These are phyloP conservation scores for Siniperca undulata DNA, from an alignment of 2,797 vertebrate species.

Conservation along the genomic window DNA sequence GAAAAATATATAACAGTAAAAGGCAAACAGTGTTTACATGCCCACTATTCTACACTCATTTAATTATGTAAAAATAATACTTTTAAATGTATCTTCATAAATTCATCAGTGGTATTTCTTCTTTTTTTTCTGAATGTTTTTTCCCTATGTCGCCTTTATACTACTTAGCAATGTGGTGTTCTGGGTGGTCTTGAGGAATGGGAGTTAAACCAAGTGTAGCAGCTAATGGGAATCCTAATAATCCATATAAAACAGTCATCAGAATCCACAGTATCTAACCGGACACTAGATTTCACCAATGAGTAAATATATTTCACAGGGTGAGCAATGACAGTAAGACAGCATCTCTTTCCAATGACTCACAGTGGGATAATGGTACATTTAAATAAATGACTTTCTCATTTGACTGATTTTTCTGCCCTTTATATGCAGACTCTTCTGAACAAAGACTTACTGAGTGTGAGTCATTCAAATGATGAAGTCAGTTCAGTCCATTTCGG, in stretches of 20 bases:
- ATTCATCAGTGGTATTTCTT: background rate
- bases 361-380: slow-evolving; percentile 59
- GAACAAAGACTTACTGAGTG: slow-evolving; percentile 49
- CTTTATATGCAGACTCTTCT: slow-evolving; percentile 49
- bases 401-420: slow-evolving; percentile 66
- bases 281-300: slow-evolving; percentile 12
- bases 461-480: slow-evolving; percentile 65
- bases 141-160: background rate
- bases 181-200: slow-evolving; percentile 5
- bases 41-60: background rate
- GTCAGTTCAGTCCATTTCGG: slow-evolving; percentile 39
- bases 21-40: slow-evolving; percentile 5
- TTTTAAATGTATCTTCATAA: slow-evolving; percentile 5
- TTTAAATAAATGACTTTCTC: slow-evolving; percentile 57
- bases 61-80: background rate
- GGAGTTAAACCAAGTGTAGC: slow-evolving; percentile 20
- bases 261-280: background rate
- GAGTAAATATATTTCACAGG: slow-evolving; percentile 38
- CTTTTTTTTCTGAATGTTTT: background rate
- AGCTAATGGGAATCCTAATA: slow-evolving; percentile 37
- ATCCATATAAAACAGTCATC: slow-evolving; percentile 33
- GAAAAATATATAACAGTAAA: slow-evolving; percentile 52
- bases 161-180: background rate
- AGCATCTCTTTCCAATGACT: slow-evolving; percentile 59
- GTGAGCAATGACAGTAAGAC: slow-evolving; percentile 40